phyloP scores from a whole-genome alignment of 2,888 invertebrate genomes.

The Chalcosyrphus nemorum region DNA sequence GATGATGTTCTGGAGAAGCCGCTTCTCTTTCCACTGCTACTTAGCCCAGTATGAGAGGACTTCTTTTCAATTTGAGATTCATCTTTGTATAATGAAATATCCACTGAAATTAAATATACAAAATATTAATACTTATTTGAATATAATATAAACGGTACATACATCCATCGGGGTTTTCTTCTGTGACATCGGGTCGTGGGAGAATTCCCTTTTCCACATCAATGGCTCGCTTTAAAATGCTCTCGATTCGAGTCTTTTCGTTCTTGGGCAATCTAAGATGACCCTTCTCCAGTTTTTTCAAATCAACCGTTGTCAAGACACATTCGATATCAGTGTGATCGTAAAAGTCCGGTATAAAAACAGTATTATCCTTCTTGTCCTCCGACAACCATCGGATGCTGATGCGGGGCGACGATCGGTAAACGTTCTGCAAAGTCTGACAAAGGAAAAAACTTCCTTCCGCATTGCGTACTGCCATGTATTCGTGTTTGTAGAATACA shows the following conservation, averaged over 20 bases:
- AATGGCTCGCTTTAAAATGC: conserved; percentile 92
- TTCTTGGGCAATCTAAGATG: conserved; percentile 87
- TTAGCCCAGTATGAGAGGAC: conserved; percentile 73
- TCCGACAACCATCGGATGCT: conserved; percentile 95
- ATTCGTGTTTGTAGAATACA: conserved; percentile 95
- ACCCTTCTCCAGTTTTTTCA: conserved; percentile 88
- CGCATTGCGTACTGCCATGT: conserved; percentile 94
- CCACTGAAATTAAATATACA: conserved; percentile 84
- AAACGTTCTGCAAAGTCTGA: conserved; percentile 95
- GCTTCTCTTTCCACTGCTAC: conserved; percentile 62
- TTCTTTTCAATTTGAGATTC: conserved; percentile 89
- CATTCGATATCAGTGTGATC: conserved; percentile 95
- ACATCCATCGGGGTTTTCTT: conserved; percentile 94
- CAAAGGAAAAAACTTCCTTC: conserved; percentile 95
- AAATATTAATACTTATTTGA: not conserved
- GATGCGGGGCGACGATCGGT: conserved; percentile 91
- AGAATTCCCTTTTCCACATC: conserved; percentile 89
- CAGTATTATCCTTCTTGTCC: conserved; percentile 82
- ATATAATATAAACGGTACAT: conserved; percentile 81
- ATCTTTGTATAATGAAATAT: conserved; percentile 91
- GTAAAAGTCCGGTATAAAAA: conserved; percentile 94
- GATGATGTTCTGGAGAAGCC: conserved; percentile 59
- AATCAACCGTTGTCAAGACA: conserved; percentile 91
- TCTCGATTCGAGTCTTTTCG: conserved; percentile 91
- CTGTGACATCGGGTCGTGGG: conserved; percentile 86